Evolutionary conservation across 2,797 vertebrate species (phyloP).

Genomic region (Epinephelus awoara): DNA sequence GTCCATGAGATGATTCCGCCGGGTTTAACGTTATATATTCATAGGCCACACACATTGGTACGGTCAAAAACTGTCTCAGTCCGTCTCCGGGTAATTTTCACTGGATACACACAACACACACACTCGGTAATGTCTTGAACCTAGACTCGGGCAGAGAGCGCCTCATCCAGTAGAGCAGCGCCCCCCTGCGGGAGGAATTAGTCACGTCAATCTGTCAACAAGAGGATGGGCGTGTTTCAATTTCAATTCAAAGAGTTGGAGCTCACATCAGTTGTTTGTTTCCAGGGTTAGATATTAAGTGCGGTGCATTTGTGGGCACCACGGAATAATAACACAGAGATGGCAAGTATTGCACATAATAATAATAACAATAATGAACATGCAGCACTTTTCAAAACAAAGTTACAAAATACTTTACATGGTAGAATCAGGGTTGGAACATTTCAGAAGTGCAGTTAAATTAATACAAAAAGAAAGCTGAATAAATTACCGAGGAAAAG

Average conservation of each 20-base stretch:
- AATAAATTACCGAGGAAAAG: neutral
- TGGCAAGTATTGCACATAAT: neutral
- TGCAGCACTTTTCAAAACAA: no score
- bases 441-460: neutral
- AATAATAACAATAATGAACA: neutral
- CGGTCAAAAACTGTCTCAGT: constrained; percentile 72
- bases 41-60: constrained; percentile 77
- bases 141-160: constrained; percentile 45
- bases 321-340: neutral
- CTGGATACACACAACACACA: constrained; percentile 63
- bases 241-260: constrained; percentile 36
- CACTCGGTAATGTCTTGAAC: constrained; percentile 67
- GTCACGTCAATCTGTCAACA: constrained; percentile 69
- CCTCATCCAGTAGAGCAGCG: constrained; percentile 52
- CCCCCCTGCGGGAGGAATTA: constrained; percentile 79
- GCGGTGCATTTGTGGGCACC: neutral
- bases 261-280: constrained; percentile 6
- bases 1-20: constrained; percentile 74
- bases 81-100: constrained; percentile 78
- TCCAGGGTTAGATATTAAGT: neutral
- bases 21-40: constrained; percentile 43
- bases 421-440: no score
- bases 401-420: no score
- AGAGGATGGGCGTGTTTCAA: constrained; percentile 76
- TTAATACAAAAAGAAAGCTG: neutral